phyloP scores from a whole-genome alignment of 1,140 invertebrate genomes.

The Gryllus bimaculatus region DNA sequence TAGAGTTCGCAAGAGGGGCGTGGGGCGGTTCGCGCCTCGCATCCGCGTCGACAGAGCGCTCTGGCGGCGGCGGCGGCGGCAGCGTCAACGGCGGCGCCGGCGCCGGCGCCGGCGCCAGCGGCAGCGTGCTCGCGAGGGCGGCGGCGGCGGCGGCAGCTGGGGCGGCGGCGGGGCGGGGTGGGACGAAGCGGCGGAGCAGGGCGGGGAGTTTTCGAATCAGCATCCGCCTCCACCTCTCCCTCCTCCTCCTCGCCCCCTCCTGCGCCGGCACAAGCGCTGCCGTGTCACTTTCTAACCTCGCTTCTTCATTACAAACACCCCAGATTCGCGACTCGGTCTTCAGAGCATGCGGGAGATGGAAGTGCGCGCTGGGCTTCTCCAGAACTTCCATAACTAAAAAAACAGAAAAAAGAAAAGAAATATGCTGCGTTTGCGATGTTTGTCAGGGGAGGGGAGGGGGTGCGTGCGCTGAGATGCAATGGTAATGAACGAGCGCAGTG shows the following conservation, averaged over 20 bases:
- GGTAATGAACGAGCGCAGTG: too few species aligned
- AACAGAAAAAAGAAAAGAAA: not conserved
- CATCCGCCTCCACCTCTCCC: not conserved
- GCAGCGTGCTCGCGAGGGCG: too few species aligned
- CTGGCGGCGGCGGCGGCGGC: not conserved
- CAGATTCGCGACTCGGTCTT: not conserved
- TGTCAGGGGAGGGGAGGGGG: too few species aligned
- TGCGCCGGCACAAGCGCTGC: not conserved
- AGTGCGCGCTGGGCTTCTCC: not conserved
- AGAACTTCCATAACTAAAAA: conserved; percentile 5
- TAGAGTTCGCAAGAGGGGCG: too few species aligned
- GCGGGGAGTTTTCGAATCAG: too few species aligned
- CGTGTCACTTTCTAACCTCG: not conserved
- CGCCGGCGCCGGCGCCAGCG: too few species aligned
- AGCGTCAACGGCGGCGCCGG: too few species aligned
- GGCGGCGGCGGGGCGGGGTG: too few species aligned
- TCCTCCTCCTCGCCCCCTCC: not conserved
- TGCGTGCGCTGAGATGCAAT: too few species aligned
- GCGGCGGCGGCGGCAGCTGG: too few species aligned
- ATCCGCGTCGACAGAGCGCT: not conserved
- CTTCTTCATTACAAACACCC: not conserved
- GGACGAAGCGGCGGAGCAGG: too few species aligned
- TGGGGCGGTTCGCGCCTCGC: not conserved
- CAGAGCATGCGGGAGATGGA: not conserved
- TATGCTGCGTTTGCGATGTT: not conserved